Percentiles rank a stretch among this genome's conserved stretches.
Conservation (phyloP, 2,113 vertebrate species). For the Sclerurus mexicanus region DNA sequence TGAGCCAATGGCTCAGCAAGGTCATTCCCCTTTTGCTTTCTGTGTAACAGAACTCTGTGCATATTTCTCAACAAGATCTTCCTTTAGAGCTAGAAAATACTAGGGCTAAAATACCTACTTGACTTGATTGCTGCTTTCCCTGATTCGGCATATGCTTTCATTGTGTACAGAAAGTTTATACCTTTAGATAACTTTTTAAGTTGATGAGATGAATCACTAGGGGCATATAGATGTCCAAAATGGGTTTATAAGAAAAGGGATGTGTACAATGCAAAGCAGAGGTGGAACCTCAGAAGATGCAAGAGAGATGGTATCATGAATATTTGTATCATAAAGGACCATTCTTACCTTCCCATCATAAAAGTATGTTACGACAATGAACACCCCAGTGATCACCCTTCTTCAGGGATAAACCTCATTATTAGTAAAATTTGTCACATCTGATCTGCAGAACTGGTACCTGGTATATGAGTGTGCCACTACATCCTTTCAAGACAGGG, state of each 20-base stretch:
- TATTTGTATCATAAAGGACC: background rate
- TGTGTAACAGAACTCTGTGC: background rate
- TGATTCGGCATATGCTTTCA: background rate
- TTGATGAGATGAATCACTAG: background rate
- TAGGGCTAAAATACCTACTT: background rate
- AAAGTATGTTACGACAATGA: background rate
- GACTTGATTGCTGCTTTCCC: background rate
- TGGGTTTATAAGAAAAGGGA: background rate
- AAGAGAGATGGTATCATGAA: background rate
- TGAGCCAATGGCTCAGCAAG: conserved; percentile 4
- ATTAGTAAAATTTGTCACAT: background rate
- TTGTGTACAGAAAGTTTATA: background rate
- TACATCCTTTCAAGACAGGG: background rate
- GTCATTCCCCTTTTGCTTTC: background rate
- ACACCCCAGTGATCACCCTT: background rate
- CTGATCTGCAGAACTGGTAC: background rate
- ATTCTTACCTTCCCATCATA: background rate
- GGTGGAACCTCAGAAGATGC: background rate
- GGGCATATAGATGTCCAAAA: background rate
- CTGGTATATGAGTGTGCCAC: no score
- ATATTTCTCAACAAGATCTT: background rate
- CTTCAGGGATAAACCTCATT: background rate
- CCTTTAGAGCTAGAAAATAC: background rate
- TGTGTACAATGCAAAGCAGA: background rate
- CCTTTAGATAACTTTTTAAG: background rate